Base-by-base conservation (phyloP, 2,113 vertebrate species). In the Eulemur macaco region DNA sequence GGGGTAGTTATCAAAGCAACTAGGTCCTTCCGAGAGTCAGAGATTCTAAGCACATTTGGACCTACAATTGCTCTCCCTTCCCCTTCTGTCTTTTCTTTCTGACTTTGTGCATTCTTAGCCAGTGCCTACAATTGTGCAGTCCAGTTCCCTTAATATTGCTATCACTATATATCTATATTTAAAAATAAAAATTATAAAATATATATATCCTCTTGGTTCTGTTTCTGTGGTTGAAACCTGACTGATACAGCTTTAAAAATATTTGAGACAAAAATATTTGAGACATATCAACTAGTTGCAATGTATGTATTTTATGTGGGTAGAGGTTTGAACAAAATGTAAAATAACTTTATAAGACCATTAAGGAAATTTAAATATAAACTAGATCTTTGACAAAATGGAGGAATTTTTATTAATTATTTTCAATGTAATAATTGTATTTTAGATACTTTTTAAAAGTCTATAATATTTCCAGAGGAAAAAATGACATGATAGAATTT, bases 361-460 rank as follows among this genome's bases (percentile, higher is more conserved):
- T 27, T 34, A 34, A 83, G 45, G n/a, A 96, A 63, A 93, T 86
- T 81, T 76, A 77, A 86, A 86, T 54, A 78, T 34, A 76, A 29
- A 45, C n/a, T 8, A 31, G 42, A 47, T 77, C 76, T 89, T 69
- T 54, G n/a, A 85, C n/a, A 50, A 45, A 56, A 88, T 84, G 84
- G 71, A 95, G 42, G 71, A 77, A 20, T 63, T 66, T 64, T 60
- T 90, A 42, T 68, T 8, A 90, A 93, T 89, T 86, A 63, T 93
- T 86, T 93, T 93, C 42, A 82, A 34, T 90, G 60, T 86, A 86
- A 82, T 60, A 80, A 71, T 69, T 52, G 63, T 60, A 92, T 34
- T 92, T 88, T 47, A 39, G 45, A 42, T 91, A 29, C 15, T 56
- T 64, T 86, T 93, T 25, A 13, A 21, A 82, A 89, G 27, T 14